A percentile compares a stretch with the other conserved stretches of the same genome.
phyloP scores from a whole-genome alignment of 2,113 vertebrate genomes.

The Pelodiscus sinensis region DNA sequence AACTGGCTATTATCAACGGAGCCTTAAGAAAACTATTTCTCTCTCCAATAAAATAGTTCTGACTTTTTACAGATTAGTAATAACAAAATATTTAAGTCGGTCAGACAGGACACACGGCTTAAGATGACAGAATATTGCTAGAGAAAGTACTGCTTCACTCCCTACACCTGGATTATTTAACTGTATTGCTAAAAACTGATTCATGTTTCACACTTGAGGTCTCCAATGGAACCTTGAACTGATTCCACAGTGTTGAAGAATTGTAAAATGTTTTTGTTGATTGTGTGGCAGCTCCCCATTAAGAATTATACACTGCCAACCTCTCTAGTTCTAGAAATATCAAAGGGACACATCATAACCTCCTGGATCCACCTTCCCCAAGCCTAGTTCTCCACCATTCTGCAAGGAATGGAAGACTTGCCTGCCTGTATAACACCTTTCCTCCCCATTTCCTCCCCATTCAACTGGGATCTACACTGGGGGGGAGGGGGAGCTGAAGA shows the following conservation, averaged over 20 bases:
- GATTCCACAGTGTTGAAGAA: background rate
- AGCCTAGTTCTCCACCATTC: background rate
- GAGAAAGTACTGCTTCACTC: background rate
- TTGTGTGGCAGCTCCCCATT: background rate
- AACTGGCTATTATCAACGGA: background rate
- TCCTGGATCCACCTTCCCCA: fast-evolving
- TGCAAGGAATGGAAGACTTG: background rate
- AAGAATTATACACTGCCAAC: background rate
- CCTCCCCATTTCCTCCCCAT: background rate
- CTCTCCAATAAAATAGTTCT: background rate
- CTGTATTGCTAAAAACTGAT: background rate
- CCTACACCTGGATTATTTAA: background rate
- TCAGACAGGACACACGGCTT: background rate
- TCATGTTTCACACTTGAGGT: background rate
- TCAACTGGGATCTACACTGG: fast-evolving
- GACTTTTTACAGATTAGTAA: background rate
- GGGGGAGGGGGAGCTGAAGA: background rate
- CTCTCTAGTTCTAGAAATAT: background rate
- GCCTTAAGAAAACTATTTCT: background rate
- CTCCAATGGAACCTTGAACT: background rate
- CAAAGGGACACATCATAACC: background rate
- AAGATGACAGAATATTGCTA: background rate
- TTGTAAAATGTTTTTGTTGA: background rate
- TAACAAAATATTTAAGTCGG: background rate
- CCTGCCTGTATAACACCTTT: background rate